These are phyloP conservation scores for Monomorium pharaonis DNA, from an alignment of 1,140 invertebrate genomes.

Conservation along the genomic window DNA sequence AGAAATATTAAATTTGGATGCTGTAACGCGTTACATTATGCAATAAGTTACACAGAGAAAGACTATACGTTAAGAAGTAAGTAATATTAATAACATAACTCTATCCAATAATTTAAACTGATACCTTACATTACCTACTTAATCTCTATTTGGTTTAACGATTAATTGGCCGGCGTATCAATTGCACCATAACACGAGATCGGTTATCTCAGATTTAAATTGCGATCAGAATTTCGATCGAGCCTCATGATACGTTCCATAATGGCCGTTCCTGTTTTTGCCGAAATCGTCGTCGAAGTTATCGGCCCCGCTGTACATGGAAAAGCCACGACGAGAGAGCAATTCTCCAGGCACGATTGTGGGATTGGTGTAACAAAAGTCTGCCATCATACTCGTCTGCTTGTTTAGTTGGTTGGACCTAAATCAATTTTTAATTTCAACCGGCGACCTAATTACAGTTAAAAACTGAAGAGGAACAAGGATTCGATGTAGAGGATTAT, in stretches of 20 bases:
- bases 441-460: neutral
- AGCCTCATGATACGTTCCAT: constrained; percentile 70
- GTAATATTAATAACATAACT: constrained; percentile 15
- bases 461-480: constrained; percentile 1
- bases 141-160: neutral
- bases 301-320: constrained; percentile 80
- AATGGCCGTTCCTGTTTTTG: constrained; percentile 57
- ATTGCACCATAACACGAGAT: neutral
- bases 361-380: constrained; percentile 83
- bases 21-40: neutral
- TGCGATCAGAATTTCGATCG: constrained; percentile 77
- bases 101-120: neutral
- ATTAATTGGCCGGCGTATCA: neutral
- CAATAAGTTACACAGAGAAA: constrained; percentile 1
- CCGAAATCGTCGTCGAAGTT: constrained; percentile 71
- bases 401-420: constrained; percentile 79
- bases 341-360: constrained; percentile 81
- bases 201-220: neutral
- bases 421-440: constrained; percentile 59
- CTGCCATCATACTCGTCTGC: constrained; percentile 79
- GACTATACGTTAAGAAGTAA: neutral
- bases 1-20: constrained; percentile 4
- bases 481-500: neutral
- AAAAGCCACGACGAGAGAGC: constrained; percentile 79
- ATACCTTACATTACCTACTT: neutral